Evolutionary conservation across 2,888 invertebrate genomes (phyloP).

Genomic region (Eristalis intricaria): DNA sequence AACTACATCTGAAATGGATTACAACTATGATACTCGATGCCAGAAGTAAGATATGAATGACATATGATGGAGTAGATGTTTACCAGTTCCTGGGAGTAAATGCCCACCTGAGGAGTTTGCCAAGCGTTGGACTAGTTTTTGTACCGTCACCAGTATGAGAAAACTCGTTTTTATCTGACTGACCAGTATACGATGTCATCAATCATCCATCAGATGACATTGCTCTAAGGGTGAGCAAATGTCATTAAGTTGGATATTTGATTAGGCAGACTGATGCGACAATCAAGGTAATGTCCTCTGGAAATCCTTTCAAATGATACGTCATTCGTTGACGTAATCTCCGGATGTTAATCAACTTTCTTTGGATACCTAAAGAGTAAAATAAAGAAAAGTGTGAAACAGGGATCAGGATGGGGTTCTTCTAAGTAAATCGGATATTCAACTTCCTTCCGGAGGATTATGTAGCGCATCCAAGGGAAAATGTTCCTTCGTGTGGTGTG

Average conservation of each 20-base stretch:
- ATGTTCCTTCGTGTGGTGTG: neutral
- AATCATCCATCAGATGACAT: constrained; percentile 64
- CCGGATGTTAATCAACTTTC: constrained; percentile 68
- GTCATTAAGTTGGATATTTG: constrained; percentile 29
- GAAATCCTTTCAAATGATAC: constrained; percentile 62
- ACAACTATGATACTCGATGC: constrained; percentile 61
- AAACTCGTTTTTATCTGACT: constrained; percentile 13
- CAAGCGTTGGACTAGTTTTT: constrained; percentile 29
- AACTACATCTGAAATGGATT: constrained; percentile 29
- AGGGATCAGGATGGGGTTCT: constrained; percentile 23
- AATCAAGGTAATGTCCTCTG: constrained; percentile 17
- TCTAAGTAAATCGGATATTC: constrained; percentile 52
- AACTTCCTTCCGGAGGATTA: constrained; percentile 57
- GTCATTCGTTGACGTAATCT: constrained; percentile 67
- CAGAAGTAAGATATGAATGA: constrained; percentile 61
- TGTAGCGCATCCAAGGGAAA: neutral
- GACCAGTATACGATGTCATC: constrained; percentile 14
- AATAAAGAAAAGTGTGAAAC: constrained; percentile 46
- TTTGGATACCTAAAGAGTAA: constrained; percentile 42
- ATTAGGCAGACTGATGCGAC: constrained; percentile 20
- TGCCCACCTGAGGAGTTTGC: constrained; percentile 35
- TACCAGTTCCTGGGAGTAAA: constrained; percentile 15
- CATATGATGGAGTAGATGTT: constrained; percentile 64
- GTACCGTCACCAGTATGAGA: neutral
- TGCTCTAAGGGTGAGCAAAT: constrained; percentile 17